These are phyloP conservation scores for Diabrotica balteata DNA, from an alignment of 2,888 invertebrate species.

Conservation along the genomic window DNA sequence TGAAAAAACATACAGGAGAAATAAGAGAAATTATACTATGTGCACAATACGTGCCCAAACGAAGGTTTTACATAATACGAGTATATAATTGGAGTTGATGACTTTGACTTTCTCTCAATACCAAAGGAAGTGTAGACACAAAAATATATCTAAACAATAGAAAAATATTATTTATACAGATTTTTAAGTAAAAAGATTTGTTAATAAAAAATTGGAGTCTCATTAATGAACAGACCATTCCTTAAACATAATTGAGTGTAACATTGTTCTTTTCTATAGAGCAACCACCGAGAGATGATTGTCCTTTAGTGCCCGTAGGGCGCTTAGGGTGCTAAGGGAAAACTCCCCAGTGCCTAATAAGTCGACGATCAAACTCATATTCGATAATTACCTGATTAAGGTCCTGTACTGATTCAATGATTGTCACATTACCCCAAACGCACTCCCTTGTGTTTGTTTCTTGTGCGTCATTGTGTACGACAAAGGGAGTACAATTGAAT, in stretches of 20 bases:
- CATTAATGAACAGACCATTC: conserved; percentile 31
- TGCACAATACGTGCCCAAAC: too few relatives aligned
- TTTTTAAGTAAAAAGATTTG: too few relatives aligned
- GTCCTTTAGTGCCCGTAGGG: conserved; percentile 24
- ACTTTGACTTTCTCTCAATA: too few relatives aligned
- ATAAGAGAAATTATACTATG: too few relatives aligned
- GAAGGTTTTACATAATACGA: too few relatives aligned
- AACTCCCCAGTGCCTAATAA: conserved; percentile 51
- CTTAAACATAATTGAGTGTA: conserved; percentile 26
- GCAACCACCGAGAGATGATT: conserved; percentile 29
- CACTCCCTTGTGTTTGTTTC: conserved; percentile 51
- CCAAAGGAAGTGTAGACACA: too few relatives aligned
- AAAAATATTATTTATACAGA: too few relatives aligned
- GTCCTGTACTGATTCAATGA: conserved; percentile 54
- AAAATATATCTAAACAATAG: too few relatives aligned
- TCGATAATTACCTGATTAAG: conserved; percentile 59
- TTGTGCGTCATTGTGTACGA: conserved; percentile 42
- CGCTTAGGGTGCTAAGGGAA: conserved; percentile 36
- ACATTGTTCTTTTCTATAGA: conserved; percentile 35
- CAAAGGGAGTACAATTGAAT: conserved; percentile 46
- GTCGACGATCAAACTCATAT: conserved; percentile 55
- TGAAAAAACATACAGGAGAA: too few relatives aligned
- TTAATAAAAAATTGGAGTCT: not conserved
- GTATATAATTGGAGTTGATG: too few relatives aligned
- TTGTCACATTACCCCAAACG: conserved; percentile 55